phyloP scores from a whole-genome alignment of 2,888 invertebrate species.

The Zygothrica quintamaculata region DNA sequence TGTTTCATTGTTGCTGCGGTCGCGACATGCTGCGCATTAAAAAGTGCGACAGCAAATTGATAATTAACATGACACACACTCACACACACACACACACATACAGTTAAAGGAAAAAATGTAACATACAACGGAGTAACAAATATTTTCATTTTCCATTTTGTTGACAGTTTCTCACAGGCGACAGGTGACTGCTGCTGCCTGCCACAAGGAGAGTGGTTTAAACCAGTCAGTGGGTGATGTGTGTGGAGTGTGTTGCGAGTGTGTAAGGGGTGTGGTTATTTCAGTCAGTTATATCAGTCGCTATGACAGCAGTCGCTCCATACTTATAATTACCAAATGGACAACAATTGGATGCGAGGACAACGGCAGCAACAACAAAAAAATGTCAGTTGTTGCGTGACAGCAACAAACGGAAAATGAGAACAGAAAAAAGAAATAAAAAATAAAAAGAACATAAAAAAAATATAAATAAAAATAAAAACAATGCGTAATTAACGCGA shows the following conservation, averaged over 20 bases:
- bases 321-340: slow-evolving; percentile 82
- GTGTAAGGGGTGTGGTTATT: neutral
- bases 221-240: too few relatives aligned
- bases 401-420: slow-evolving; percentile 10
- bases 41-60: slow-evolving; percentile 66
- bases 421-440: slow-evolving; percentile 4
- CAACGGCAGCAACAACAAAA: slow-evolving; percentile 9
- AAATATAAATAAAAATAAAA: slow-evolving; percentile 30
- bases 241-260: neutral
- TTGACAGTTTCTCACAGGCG: slow-evolving; percentile 67
- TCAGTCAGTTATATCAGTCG: slow-evolving; percentile 36
- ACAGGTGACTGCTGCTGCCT: slow-evolving; percentile 23
- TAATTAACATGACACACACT: slow-evolving; percentile 70
- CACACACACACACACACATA: slow-evolving; percentile 27
- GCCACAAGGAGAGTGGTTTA: neutral
- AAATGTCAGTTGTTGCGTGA: neutral
- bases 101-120: slow-evolving; percentile 30
- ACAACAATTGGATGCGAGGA: slow-evolving; percentile 70
- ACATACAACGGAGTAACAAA: slow-evolving; percentile 58
- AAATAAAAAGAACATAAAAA: slow-evolving; percentile 4
- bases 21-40: slow-evolving; percentile 76
- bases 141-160: slow-evolving; percentile 66
- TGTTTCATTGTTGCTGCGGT: slow-evolving; percentile 79
- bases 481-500: slow-evolving; percentile 77
- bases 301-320: slow-evolving; percentile 67